Base-by-base conservation (phyloP, 1,140 invertebrate species). In the Acarapis woodi region DNA sequence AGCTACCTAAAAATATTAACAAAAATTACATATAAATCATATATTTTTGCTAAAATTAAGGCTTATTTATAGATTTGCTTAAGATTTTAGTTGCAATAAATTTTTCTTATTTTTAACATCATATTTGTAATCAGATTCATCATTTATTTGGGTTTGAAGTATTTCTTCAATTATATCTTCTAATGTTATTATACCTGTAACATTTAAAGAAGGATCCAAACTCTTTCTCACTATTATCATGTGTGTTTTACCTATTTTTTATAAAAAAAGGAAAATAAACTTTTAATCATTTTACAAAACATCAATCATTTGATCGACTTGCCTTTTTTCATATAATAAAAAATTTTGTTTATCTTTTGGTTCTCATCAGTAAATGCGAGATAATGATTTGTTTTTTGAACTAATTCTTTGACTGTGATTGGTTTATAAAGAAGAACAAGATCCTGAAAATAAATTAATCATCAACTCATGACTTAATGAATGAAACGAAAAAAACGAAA, bases 281-380 rank as follows among this genome's bases (percentile, higher is more conserved):
- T 21, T 43, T 40, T 9, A 38, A 38, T 9, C 14, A 43, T 4
- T 15, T 8, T 28, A 29, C 12, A 9, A 12, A 23, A 3, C 20
- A 21, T 5, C 19, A 18, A 22, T 25, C 4, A 34, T 35, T 4
- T 26, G 25, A 37, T 30, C 22, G 19, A 37, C 44, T 51, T 44
- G 70, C 76, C 75, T 61, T 83, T 82, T 59, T 90, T 90, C 48
- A 97, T 96, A 53, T 93, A 83, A 53, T 80, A 78, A 48, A 97
- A 74, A 68, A 96, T 85, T 21, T 79, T 64, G 50, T 93, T 80
- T 15, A 97, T 59, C 1, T 79, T 87, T 32, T 79, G 71, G 53
- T 96, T 83, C 51, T 88, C 77, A 54, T 88, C 88, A n/a, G 94
- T 76, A 56, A 80, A 90, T 51, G 83, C 75, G 48, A 83, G 76